Base-by-base conservation (phyloP, 2,888 invertebrate genomes). In the Sphinx pinastri region DNA sequence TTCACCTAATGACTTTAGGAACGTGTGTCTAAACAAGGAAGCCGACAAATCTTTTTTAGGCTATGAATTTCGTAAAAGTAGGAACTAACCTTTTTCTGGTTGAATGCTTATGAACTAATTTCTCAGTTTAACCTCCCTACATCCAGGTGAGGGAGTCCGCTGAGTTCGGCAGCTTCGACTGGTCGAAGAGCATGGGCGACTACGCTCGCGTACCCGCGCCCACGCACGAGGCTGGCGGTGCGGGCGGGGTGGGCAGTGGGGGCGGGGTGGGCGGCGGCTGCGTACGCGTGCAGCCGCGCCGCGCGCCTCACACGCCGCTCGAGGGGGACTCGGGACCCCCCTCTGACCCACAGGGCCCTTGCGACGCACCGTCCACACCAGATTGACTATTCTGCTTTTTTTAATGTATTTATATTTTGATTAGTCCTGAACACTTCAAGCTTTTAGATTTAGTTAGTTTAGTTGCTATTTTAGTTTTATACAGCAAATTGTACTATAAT, bases 201-300 rank as follows among this genome's bases (percentile, higher is more conserved):
- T 76, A 80, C 19, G 77, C 76, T 49, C 58, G 47, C 75, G 71
- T 63, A 14, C 60, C 52, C 49, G n/a, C 71, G 71, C 12, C 68
- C 59, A 76, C 85, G n/a, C 81, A 77, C 78, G 84, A 82, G 47
- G 79, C 83, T 14, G 79, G 81, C 75, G 75, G 82, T 31, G 78
- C 84, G 70, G 25, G 25, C 25, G 25, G 25, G 25, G 25, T 2
- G 2, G 25, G 25, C 25, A 2, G 25, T 1, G 25, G 25, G 25
- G 25, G 25, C 25, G 25, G 25, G 25, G 25, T 2, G 2, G 25
- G 25, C 25, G 25, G 25, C 1, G 25, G 25, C 1, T 85, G 88
- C 77, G 83, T 84, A 67, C 82, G 85, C 57, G 79, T 78, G 57
- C 88, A 85, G 77, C 86, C 84, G 70, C 81, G 85, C 0, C 79